Percentiles rank a stretch among this genome's conserved stretches.
Conservation (phyloP, 1,140 invertebrate species). For the Penaeus vannamei region DNA sequence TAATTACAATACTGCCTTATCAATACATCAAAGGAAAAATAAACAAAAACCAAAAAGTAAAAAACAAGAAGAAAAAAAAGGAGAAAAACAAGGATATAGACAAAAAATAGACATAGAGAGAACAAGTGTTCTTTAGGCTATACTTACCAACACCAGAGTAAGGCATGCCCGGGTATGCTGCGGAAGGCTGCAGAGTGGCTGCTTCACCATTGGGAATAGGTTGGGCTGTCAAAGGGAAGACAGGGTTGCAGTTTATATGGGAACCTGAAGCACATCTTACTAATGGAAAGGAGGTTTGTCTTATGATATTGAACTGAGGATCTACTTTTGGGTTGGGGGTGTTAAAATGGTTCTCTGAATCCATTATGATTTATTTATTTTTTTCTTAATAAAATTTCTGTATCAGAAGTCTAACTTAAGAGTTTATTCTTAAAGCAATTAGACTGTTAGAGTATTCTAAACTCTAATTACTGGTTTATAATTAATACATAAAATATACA, state of each 20-base stretch:
- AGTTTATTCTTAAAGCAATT: too few relatives aligned
- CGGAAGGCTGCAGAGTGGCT: conserved; percentile 79
- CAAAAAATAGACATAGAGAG: neutral
- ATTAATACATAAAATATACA: too few relatives aligned
- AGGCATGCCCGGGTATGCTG: conserved; percentile 88
- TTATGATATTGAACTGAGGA: too few relatives aligned
- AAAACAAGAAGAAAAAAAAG: neutral
- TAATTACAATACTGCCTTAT: neutral
- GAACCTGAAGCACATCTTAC: too few relatives aligned
- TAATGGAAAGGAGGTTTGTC: too few relatives aligned
- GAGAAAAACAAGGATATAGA: neutral
- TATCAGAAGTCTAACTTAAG: too few relatives aligned
- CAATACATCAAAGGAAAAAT: conserved; percentile 27
- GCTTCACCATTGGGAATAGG: conserved; percentile 91
- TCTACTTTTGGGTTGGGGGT: too few relatives aligned
- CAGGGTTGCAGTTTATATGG: neutral
- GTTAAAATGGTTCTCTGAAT: too few relatives aligned
- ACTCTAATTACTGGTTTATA: too few relatives aligned
- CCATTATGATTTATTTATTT: too few relatives aligned
- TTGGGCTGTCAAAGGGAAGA: conserved; percentile 81
- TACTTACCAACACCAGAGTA: conserved; percentile 89
- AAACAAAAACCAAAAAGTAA: neutral
- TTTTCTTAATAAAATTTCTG: too few relatives aligned
- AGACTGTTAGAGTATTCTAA: too few relatives aligned
- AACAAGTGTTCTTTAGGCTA: neutral